Percentiles rank a stretch among this genome's conserved stretches.
Conservation (phyloP, 2,888 invertebrate genomes). For the Archips xylosteana region DNA sequence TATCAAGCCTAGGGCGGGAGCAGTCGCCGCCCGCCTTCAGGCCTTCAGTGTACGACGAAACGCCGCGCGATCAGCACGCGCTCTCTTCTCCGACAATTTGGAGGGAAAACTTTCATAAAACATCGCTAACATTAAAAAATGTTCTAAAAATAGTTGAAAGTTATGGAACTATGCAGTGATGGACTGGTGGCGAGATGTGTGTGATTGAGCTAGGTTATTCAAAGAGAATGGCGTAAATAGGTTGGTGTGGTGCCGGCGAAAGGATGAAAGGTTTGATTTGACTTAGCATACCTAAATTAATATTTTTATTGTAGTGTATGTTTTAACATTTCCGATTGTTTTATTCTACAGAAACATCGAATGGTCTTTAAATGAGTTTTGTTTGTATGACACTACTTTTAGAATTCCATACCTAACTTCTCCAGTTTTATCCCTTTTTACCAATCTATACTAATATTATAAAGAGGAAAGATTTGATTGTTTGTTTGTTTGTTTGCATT, state of each 20-base stretch:
- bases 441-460: no score
- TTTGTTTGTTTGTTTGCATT: no score
- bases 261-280: conserved; percentile 69
- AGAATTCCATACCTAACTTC: no score
- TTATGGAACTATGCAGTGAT: conserved; percentile 61
- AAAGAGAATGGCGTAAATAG: conserved; percentile 46
- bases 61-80: conserved; percentile 56
- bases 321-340: not conserved
- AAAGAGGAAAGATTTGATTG: no score
- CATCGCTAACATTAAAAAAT: conserved; percentile 33
- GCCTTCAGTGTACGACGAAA: conserved; percentile 60
- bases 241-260: conserved; percentile 52
- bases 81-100: conserved; percentile 49
- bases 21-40: conserved; percentile 41
- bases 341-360: no score
- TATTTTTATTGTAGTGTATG: not conserved
- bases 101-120: conserved; percentile 73
- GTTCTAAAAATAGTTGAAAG: conserved; percentile 39
- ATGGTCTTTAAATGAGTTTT: no score
- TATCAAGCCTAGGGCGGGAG: conserved; percentile 43
- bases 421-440: no score
- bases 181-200: conserved; percentile 44
- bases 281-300: not conserved
- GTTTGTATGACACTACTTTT: no score
- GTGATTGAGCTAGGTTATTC: conserved; percentile 49